Conservation (phyloP, 2,797 vertebrate genomes). For the Acridotheres tristis region DNA sequence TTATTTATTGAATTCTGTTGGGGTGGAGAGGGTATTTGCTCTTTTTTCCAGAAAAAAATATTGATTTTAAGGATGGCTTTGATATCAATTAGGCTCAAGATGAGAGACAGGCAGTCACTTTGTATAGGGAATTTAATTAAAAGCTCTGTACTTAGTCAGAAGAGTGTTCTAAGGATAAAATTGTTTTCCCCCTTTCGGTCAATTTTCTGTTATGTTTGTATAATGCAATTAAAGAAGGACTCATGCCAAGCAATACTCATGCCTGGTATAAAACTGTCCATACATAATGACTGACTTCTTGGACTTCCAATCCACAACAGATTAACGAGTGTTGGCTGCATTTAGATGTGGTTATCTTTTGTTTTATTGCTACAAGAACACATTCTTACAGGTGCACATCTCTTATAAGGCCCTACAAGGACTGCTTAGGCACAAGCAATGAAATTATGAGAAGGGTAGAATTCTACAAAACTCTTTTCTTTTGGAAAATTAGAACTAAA, state of each 20-base stretch:
- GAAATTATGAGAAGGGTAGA: not conserved
- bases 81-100: conserved; percentile 70
- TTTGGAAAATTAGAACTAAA: not conserved
- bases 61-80: conserved; percentile 72
- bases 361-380: not conserved
- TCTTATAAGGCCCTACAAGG: not conserved
- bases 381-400: not conserved
- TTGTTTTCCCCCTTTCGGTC: conserved; percentile 69
- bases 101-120: conserved; percentile 72
- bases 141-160: conserved; percentile 68
- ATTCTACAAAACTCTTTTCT: not conserved
- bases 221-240: conserved; percentile 70
- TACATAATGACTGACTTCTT: conserved; percentile 15
- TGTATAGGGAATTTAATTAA: conserved; percentile 72
- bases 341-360: not conserved
- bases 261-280: conserved; percentile 53
- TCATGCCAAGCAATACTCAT: conserved; percentile 57
- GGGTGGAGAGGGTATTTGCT: conserved; percentile 56
- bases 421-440: not conserved
- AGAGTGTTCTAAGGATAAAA: conserved; percentile 69
- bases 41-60: conserved; percentile 67
- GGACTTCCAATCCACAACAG: not conserved
- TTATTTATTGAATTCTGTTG: conserved; percentile 70
- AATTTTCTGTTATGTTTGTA: conserved; percentile 73
- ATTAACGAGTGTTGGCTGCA: not conserved